Evolutionary conservation across 1,140 invertebrate species (phyloP).

Genomic region (Habropoda laboriosa): DNA sequence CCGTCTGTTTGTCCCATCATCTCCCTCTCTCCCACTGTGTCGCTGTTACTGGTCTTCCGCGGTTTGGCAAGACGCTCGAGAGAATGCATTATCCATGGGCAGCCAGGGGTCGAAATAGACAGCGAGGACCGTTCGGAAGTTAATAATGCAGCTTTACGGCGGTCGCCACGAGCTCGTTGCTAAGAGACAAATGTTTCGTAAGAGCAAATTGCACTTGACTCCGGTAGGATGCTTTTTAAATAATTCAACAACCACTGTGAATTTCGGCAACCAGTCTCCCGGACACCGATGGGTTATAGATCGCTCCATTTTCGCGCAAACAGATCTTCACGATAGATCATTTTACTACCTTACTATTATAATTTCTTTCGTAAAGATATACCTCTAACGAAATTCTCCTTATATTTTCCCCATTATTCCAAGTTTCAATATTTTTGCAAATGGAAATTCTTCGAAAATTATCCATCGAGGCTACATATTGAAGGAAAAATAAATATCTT

Average conservation of each 20-base stretch:
- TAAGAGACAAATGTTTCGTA: not conserved
- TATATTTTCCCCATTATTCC: no score
- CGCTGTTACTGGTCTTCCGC: not conserved
- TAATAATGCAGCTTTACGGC: conserved; percentile 25
- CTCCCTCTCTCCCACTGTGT: no score
- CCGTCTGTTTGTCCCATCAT: no score
- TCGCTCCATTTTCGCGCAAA: not conserved
- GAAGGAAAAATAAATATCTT: no score
- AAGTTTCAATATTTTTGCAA: no score
- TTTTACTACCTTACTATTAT: no score
- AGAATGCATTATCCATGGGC: conserved; percentile 25
- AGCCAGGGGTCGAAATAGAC: not conserved
- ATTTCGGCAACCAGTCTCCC: not conserved
- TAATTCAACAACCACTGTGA: not conserved
- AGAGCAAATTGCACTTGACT: not conserved
- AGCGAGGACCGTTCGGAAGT: not conserved
- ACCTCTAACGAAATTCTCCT: no score
- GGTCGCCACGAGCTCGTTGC: not conserved
- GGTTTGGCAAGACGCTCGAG: conserved; percentile 12
- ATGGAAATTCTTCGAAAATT: no score
- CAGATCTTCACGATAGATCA: not conserved
- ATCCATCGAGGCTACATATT: no score
- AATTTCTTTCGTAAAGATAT: no score
- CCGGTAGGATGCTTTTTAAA: not conserved
- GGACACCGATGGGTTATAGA: no score